Evolutionary conservation across 2,113 vertebrate genomes (phyloP).

Genomic region (Myotis brandtii): DNA sequence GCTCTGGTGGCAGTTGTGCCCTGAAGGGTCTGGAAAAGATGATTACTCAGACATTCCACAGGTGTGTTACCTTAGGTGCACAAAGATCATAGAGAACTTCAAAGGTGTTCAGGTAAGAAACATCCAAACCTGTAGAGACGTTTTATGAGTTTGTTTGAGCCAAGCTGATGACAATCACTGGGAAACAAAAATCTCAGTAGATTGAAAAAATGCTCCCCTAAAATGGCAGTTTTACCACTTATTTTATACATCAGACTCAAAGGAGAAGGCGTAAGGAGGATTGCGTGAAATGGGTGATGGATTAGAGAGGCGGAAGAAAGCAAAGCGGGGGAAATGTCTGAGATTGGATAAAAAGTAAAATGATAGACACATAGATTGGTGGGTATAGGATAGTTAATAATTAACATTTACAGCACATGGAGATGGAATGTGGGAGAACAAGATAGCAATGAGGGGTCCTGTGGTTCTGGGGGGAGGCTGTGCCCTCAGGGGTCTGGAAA

Average conservation of each 20-base stretch:
- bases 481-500: neutral
- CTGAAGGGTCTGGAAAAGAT: neutral
- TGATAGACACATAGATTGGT: neutral
- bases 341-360: neutral
- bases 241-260: neutral
- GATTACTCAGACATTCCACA: neutral
- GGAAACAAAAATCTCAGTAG: neutral
- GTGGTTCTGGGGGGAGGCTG: neutral
- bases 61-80: neutral
- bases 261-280: neutral
- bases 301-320: neutral
- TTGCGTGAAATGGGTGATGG: neutral
- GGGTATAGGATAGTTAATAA: neutral
- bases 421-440: neutral
- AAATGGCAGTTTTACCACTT: neutral
- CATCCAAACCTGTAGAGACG: neutral
- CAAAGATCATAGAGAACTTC: neutral
- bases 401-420: neutral
- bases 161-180: neutral
- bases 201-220: neutral
- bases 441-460: neutral
- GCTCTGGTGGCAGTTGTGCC: neutral
- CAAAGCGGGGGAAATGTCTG: neutral
- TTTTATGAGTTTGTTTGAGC: neutral
- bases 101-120: neutral